phyloP scores from a whole-genome alignment of 35 echinoderm and acorn worm species.

The Anneissia japonica region DNA sequence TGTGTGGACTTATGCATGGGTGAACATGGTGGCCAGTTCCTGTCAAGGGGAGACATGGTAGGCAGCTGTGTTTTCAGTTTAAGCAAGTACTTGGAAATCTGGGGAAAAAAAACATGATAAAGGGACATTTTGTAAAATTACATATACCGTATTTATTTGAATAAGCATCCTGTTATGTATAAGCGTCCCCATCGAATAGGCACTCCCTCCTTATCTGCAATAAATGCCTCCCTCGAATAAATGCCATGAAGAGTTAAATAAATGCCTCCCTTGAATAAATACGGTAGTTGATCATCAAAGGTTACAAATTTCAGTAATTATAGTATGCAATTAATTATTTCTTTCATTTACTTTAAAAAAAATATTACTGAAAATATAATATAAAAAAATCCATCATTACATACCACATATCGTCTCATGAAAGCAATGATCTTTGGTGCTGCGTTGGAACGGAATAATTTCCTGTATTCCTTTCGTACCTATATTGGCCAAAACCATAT shows the following conservation, averaged over 20 bases:
- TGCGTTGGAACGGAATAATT: slow-evolving; percentile 79
- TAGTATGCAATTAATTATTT: neutral
- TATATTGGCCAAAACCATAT: slow-evolving; percentile 20
- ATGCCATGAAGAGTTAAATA: neutral
- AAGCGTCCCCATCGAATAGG: too few relatives aligned
- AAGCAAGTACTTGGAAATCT: slow-evolving; percentile 76
- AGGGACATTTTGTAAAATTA: too few relatives aligned
- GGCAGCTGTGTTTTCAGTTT: slow-evolving; percentile 75
- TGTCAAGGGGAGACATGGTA: slow-evolving; percentile 79
- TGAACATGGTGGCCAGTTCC: slow-evolving; percentile 74
- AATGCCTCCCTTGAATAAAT: too few relatives aligned
- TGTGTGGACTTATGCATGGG: slow-evolving; percentile 56
- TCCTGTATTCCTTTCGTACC: slow-evolving; percentile 82
- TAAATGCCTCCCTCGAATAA: too few relatives aligned
- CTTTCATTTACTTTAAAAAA: neutral
- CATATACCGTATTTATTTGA: too few relatives aligned
- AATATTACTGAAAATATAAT: too few relatives aligned
- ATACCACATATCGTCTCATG: slow-evolving; percentile 64
- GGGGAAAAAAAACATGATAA: slow-evolving; percentile 8
- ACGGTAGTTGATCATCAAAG: neutral
- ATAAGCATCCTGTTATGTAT: too few relatives aligned
- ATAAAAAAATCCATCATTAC: slow-evolving; percentile 2
- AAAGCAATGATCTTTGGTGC: slow-evolving; percentile 78
- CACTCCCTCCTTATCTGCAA: too few relatives aligned
- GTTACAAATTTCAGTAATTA: neutral